Evolutionary conservation across 2,888 invertebrate genomes (phyloP).

Genomic region (Drosophila pullipes): DNA sequence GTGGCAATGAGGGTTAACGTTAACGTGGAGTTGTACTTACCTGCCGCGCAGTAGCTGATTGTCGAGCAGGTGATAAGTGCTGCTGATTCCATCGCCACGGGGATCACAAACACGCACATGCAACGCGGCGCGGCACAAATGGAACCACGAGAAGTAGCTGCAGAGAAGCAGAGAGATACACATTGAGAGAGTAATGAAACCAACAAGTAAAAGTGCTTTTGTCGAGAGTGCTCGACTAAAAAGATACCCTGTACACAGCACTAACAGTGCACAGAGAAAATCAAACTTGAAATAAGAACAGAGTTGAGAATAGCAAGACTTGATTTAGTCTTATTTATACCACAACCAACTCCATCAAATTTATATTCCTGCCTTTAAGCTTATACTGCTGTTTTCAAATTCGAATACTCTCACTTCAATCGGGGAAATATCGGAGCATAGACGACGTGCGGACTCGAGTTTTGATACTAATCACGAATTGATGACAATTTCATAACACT

Average conservation of each 20-base stretch:
- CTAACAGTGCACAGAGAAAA: not conserved
- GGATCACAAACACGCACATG: constrained; percentile 87
- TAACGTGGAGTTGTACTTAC: constrained; percentile 72
- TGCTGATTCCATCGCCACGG: constrained; percentile 88
- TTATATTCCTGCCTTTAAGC: not conserved
- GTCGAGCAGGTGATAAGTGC: constrained; percentile 87
- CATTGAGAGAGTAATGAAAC: not conserved
- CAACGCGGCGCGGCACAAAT: constrained; percentile 87
- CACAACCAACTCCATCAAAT: not conserved
- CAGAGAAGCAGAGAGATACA: constrained; percentile 10
- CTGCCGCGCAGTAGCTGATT: constrained; percentile 87
- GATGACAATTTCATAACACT: not conserved
- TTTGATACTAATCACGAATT: not conserved
- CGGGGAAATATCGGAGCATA: too few relatives aligned
- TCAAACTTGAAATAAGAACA: not conserved
- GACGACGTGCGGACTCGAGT: not conserved
- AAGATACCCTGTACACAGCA: not conserved
- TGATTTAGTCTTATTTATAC: not conserved
- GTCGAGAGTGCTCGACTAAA: not conserved
- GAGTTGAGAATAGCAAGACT: not conserved
- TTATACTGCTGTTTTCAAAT: not conserved
- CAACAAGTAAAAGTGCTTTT: not conserved
- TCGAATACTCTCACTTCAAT: not conserved
- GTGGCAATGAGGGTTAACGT: not conserved
- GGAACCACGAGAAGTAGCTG: constrained; percentile 88